These are phyloP conservation scores for Dryomyza anilis DNA, from an alignment of 2,888 invertebrate genomes.

Conservation along the genomic window DNA sequence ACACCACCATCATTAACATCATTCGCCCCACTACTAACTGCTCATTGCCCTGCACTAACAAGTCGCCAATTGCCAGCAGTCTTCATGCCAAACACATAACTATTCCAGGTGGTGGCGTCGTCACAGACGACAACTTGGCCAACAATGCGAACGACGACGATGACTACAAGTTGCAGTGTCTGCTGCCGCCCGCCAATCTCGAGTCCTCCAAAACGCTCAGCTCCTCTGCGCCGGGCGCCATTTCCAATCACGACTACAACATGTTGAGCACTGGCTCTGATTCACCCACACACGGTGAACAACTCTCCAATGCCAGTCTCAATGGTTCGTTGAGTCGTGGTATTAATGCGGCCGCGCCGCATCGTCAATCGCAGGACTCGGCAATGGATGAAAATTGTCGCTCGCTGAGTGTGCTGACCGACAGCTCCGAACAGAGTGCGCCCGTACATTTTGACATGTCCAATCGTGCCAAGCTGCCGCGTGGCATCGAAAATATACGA, in stretches of 20 bases:
- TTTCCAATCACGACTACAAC: conserved; percentile 62
- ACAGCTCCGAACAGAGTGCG: conserved; percentile 89
- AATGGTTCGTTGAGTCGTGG: conserved; percentile 37
- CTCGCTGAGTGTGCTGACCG: conserved; percentile 83
- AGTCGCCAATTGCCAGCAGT: no score
- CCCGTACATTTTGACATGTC: conserved; percentile 93
- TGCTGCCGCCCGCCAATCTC: conserved; percentile 63
- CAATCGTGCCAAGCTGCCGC: conserved; percentile 90
- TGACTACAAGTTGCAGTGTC: conserved; percentile 49
- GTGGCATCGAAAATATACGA: conserved; percentile 95
- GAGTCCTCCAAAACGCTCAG: conserved; percentile 76
- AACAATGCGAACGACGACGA: no score
- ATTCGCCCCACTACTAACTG: conserved; percentile 35
- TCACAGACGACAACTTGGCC: no score
- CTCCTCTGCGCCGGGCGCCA: conserved; percentile 86
- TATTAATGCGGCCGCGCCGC: conserved; percentile 37
- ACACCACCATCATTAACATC: conserved; percentile 36
- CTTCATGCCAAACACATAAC: conserved; percentile 9
- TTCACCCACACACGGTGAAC: no score
- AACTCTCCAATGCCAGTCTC: conserved; percentile 18
- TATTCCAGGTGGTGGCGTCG: conserved; percentile 40
- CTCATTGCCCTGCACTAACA: no score
- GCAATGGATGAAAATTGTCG: conserved; percentile 72
- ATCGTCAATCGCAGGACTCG: conserved; percentile 65
- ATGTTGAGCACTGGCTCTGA: conserved; percentile 36